These are phyloP conservation scores for Papilio polytes DNA, from an alignment of 1,140 invertebrate genomes.

Conservation along the genomic window DNA sequence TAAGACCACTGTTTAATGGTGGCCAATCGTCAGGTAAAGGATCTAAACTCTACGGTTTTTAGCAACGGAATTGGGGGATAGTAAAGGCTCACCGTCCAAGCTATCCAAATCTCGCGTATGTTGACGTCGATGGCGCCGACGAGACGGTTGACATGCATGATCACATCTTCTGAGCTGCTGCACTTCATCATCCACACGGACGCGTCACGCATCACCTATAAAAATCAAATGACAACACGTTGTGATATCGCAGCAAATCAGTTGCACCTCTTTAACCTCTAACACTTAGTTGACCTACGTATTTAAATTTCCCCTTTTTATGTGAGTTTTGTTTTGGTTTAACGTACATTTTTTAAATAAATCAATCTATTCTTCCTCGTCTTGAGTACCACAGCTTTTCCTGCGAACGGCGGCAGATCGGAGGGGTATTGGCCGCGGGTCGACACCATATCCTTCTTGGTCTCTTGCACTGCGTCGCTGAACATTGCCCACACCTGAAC, in stretches of 20 bases:
- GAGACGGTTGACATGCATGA: constrained; percentile 87
- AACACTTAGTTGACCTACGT: too few relatives aligned
- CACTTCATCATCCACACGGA: constrained; percentile 88
- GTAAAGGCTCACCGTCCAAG: constrained; percentile 70
- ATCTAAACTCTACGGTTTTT: neutral
- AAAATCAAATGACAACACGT: constrained; percentile 41
- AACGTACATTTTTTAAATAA: constrained; percentile 83
- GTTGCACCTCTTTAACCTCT: too few relatives aligned
- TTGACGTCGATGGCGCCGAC: constrained; percentile 87
- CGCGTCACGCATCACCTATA: constrained; percentile 87
- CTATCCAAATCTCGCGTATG: constrained; percentile 84
- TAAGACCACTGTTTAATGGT: neutral
- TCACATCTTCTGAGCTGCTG: constrained; percentile 88
- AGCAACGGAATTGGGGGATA: neutral
- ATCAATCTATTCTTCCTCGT: constrained; percentile 87
- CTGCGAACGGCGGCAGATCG: constrained; percentile 88
- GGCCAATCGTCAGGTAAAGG: neutral
- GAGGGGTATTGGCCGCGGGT: constrained; percentile 86
- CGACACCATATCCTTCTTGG: constrained; percentile 88
- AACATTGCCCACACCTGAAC: constrained; percentile 90
- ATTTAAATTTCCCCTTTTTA: too few relatives aligned
- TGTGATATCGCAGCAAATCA: too few relatives aligned
- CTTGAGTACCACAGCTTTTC: constrained; percentile 86
- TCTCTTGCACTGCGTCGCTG: constrained; percentile 89
- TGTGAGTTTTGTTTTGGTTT: too few relatives aligned